Base-by-base conservation (phyloP, 2,888 invertebrate species). In the Agrochola lota region DNA sequence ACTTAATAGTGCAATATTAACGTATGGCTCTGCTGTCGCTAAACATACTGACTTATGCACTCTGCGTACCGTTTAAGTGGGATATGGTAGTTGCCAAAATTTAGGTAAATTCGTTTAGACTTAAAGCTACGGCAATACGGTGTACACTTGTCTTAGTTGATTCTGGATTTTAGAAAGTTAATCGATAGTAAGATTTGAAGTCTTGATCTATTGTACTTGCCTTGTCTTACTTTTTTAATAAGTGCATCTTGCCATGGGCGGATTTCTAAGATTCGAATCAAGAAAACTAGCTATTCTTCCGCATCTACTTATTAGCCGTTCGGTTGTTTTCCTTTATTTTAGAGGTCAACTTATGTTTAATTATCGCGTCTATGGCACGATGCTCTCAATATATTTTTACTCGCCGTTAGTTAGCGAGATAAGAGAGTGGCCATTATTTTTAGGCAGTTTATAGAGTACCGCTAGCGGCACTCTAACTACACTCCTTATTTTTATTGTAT, bases 1-100 rank as follows among this genome's bases (percentile, higher is more conserved):
- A 86, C 85, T 87, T 80, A 86, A 88, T 90, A 88, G 88, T 92
- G 91, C 91, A 92, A 91, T 91, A 92, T 85, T 86, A 82, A 90
- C 90, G 91, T 93, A 93, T 92, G 92, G 91, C 76, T 91, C 80
- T 80, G 86, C 86, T 91, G 88, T 90, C 87, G 87, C 80, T 88
- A 85, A 85, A 55, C 87, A 88, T 84, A 85, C 81, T 88, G 85
- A 90, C 89, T 90, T 91, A 91, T 91, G 92, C 90, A 89, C 87
- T 91, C 80, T 92, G 92, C 90, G 91, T 90, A 91, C 91, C 90
- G 88, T 80, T 82, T 87, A 85, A 74, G 70, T 35, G 73, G 62
- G 74, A 74, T 80, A 77, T 80, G 63, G 79, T 88, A 89, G 87
- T 84, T 88, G 89, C 85, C 89, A 89, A 90, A 87, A 81, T 81